Percentiles rank a stretch among this genome's conserved stretches.
phyloP scores from a whole-genome alignment of 92 coral and sea anemone species.

The Galaxea fascicularis region DNA sequence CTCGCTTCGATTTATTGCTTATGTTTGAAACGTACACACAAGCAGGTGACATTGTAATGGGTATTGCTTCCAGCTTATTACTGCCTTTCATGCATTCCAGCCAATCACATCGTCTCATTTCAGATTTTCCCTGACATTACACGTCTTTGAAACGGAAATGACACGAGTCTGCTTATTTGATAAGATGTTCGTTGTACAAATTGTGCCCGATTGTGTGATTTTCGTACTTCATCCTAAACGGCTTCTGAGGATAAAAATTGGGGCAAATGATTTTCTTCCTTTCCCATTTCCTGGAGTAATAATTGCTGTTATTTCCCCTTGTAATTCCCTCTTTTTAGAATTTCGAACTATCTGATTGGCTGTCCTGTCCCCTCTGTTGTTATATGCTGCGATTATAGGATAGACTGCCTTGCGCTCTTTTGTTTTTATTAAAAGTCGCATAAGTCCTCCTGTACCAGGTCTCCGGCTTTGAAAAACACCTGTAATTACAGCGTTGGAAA shows the following conservation, averaged over 20 bases:
- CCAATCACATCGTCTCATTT: constrained; percentile 24
- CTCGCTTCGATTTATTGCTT: no score
- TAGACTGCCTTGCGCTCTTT: not conserved
- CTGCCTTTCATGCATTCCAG: constrained; percentile 4
- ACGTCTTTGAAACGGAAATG: constrained; percentile 23
- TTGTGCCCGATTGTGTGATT: not conserved
- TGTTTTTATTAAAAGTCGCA: constrained; percentile 8
- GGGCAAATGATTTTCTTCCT: not conserved
- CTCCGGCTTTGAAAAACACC: constrained; percentile 2
- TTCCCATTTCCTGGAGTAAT: not conserved
- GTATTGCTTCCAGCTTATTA: not conserved
- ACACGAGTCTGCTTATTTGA: not conserved
- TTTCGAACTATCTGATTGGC: not conserved
- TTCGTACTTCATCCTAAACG: not conserved
- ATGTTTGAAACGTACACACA: no score
- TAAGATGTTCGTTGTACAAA: not conserved
- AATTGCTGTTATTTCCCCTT: not conserved
- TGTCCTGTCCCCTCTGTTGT: not conserved
- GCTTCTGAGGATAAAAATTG: not conserved
- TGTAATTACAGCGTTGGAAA: not conserved
- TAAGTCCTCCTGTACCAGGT: not conserved
- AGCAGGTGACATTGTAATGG: not conserved
- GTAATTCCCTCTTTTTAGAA: not conserved
- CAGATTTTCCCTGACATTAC: constrained; percentile 11
- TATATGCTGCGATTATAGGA: not conserved